Base-by-base conservation (phyloP, 2,888 invertebrate species). In the Horisme vitalbata region DNA sequence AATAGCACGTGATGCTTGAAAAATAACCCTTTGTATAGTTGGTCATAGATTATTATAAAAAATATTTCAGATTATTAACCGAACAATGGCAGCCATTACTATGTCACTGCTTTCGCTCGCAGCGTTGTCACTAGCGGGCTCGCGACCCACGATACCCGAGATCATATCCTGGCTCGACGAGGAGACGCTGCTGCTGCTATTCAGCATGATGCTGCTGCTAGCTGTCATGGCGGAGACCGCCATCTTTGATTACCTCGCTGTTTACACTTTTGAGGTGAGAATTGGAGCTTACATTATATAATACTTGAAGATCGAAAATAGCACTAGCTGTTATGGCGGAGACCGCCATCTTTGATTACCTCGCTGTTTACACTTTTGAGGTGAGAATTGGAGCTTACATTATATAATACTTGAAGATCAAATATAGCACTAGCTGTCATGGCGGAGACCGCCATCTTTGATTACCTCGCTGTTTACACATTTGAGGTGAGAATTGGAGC, bases 161-260 rank as follows among this genome's bases (percentile, higher is more conserved):
- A 87, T 97, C 8, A 91, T 96, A 4, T 92, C 93, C 3, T 97
- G 96, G 96, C 92, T 96, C 60, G 95, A 96, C 63, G 90, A 94
- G 51, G 95, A 95, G 66, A 94, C 95, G 0, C 72, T 95, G 1
- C 85, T 95, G 2, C 71, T 96, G 7, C 83, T 96, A 0, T 95
- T 95, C 74, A 93, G 95, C 10, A 96, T 96, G 96, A 96, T 96
- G 96, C 91, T 95, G 0, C 82, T 96, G 11, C 95, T 96, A 0
- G 93, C 95, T 2, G 93, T 96, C 46, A 90, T 96, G 41, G 94
- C 95, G 0, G 96, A 96, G 71, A 96, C 96, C 0, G 96, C 96
- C 1, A 90, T 96, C 61, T 96, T 96, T 63, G 96, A 96, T 79
- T 96, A 93, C 71, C 78, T 95, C 41, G 95, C 96, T 3, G 94